Percentiles rank a stretch among this genome's conserved stretches.
Evolutionary conservation across 2,888 invertebrate genomes (phyloP).

Genomic region (Drosophila melanocephala): DNA sequence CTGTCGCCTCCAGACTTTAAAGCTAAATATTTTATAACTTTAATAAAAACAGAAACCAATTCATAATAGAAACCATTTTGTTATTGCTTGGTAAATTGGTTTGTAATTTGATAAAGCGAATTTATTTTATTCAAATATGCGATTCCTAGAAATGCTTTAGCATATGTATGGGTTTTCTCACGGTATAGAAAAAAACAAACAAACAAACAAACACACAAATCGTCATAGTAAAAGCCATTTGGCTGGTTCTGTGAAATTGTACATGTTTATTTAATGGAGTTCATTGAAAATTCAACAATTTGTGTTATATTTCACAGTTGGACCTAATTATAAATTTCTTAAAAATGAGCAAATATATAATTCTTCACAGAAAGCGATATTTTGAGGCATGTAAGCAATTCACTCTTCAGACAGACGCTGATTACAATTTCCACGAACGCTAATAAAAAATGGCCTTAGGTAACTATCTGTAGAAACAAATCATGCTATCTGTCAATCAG

Average conservation of each 20-base stretch:
- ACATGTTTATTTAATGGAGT: not conserved
- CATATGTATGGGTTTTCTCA: not conserved
- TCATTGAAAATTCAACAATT: not conserved
- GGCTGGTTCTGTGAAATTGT: not conserved
- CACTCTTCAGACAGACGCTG: not conserved
- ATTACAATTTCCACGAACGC: not conserved
- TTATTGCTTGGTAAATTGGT: not conserved
- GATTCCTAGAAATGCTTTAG: not conserved
- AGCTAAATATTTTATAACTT: not conserved
- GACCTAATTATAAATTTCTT: not conserved
- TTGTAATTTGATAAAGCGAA: not conserved
- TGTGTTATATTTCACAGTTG: not conserved
- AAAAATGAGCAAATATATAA: not conserved
- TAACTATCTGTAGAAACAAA: slow-evolving; percentile 17
- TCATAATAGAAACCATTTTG: not conserved
- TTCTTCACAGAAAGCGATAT: not conserved
- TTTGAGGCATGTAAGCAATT: not conserved
- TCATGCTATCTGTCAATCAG: slow-evolving; percentile 13
- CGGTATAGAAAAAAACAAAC: not conserved
- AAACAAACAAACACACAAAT: not conserved
- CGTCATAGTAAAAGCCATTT: not conserved
- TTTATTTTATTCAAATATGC: not conserved
- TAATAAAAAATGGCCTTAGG: slow-evolving; percentile 2
- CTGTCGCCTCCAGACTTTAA: not conserved
- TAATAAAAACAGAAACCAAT: not conserved